Conservation (phyloP, 2,888 invertebrate genomes). For the Caenorhabditis sinica region DNA sequence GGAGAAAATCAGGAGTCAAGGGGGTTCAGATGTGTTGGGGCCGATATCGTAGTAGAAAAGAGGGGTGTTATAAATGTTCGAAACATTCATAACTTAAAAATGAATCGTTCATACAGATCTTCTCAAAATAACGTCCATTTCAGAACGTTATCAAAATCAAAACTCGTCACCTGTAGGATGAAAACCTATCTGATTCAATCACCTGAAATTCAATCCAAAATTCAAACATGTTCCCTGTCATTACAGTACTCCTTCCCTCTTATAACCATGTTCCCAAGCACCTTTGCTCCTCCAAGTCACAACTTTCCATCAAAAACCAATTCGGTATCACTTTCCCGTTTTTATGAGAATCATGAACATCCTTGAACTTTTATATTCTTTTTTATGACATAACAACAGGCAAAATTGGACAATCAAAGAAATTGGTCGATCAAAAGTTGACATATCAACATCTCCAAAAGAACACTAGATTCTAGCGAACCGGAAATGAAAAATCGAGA, state of each 20-base stretch:
- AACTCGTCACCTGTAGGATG: no score
- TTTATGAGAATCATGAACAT: conserved; percentile 25
- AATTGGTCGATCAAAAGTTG: conserved; percentile 18
- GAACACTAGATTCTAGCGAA: conserved; percentile 31
- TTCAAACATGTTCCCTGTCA: no score
- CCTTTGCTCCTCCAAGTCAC: not conserved
- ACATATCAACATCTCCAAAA: conserved; percentile 17
- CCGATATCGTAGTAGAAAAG: not conserved
- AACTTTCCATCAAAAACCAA: not conserved
- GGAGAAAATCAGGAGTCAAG: not conserved
- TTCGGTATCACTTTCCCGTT: not conserved
- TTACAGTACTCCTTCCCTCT: not conserved
- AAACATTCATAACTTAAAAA: no score
- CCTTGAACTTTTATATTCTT: conserved; percentile 28
- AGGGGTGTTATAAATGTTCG: no score
- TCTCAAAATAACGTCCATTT: no score
- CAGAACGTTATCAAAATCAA: no score
- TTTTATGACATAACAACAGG: conserved; percentile 17
- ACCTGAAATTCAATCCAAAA: no score
- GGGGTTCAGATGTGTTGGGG: not conserved
- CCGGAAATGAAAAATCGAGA: not conserved
- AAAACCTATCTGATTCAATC: no score
- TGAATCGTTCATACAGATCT: no score
- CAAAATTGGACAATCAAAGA: not conserved
- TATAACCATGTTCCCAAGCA: not conserved